Evolutionary conservation across 2,888 invertebrate genomes (phyloP).

Genomic region (Caenorhabditis drosophilae): DNA sequence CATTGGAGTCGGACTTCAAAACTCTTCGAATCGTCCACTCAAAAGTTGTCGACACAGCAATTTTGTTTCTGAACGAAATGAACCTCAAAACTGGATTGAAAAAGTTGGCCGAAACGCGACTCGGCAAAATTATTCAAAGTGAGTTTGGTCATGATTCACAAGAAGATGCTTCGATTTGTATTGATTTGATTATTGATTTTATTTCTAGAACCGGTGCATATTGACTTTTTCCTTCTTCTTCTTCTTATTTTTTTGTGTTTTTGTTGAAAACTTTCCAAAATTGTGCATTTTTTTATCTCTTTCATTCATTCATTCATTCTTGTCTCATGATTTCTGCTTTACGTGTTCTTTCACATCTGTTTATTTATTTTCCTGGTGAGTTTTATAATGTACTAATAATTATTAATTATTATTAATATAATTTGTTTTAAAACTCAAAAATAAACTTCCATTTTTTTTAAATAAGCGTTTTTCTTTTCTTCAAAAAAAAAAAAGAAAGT

Average conservation of each 20-base stretch:
- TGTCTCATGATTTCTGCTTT: too few relatives aligned
- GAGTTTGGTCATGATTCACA: slow-evolving; percentile 87
- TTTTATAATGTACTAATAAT: too few relatives aligned
- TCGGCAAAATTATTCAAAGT: slow-evolving; percentile 90
- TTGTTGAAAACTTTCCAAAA: background rate
- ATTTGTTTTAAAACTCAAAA: too few relatives aligned
- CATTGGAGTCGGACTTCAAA: slow-evolving; percentile 92
- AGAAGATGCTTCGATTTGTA: slow-evolving; percentile 92
- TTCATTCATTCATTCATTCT: too few relatives aligned
- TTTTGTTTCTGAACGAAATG: slow-evolving; percentile 80
- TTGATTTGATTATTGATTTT: slow-evolving; percentile 85
- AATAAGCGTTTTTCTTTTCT: too few relatives aligned
- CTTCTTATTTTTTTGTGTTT: background rate
- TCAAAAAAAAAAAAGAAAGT: too few relatives aligned
- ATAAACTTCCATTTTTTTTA: too few relatives aligned
- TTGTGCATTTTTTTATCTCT: background rate
- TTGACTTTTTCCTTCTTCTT: too few relatives aligned
- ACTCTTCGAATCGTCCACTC: slow-evolving; percentile 80
- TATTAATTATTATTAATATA: too few relatives aligned
- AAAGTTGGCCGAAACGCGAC: slow-evolving; percentile 83
- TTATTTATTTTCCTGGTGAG: too few relatives aligned
- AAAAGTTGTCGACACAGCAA: slow-evolving; percentile 89
- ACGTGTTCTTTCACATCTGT: too few relatives aligned
- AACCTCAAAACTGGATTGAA: slow-evolving; percentile 87
- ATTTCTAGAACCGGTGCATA: too few relatives aligned